A percentile compares a stretch with the other conserved stretches of the same genome.
These are phyloP conservation scores for Drosophila ochracea DNA, from an alignment of 2,888 invertebrate genomes.

Conservation along the genomic window DNA sequence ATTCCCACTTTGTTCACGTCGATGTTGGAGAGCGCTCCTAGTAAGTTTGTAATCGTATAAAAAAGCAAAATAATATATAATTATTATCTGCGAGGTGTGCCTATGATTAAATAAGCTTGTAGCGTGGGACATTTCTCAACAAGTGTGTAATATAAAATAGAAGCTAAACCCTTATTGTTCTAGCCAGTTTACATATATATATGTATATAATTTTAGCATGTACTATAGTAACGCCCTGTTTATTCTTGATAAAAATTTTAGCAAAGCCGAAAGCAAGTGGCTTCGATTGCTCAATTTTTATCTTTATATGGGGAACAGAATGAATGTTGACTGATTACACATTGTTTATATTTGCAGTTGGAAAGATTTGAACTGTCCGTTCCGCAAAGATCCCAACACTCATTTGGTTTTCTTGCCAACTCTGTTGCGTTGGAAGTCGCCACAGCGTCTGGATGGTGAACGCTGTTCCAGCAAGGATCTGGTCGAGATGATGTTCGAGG, in stretches of 20 bases:
- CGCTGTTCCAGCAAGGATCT: slow-evolving; percentile 91
- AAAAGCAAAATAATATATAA: background rate
- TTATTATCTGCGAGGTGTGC: background rate
- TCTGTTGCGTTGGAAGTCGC: slow-evolving; percentile 91
- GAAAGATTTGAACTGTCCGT: slow-evolving; percentile 93
- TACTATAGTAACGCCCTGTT: slow-evolving; percentile 28
- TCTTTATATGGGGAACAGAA: slow-evolving; percentile 19
- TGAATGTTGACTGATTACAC: slow-evolving; percentile 14
- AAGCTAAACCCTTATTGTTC: background rate
- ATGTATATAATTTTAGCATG: background rate
- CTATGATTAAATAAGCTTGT: background rate
- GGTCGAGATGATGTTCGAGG: slow-evolving; percentile 92
- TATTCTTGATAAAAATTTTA: slow-evolving; percentile 43
- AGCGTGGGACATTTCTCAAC: background rate
- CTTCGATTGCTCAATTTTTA: slow-evolving; percentile 30
- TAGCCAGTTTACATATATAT: background rate
- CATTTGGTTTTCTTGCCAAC: slow-evolving; percentile 93
- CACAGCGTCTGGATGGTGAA: slow-evolving; percentile 91
- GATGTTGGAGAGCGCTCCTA: slow-evolving; percentile 91
- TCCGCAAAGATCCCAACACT: slow-evolving; percentile 90
- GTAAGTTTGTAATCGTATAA: slow-evolving; percentile 86
- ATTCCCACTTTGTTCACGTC: slow-evolving; percentile 90
- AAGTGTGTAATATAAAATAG: background rate
- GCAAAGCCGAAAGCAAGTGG: slow-evolving; percentile 22
- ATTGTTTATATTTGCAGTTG: slow-evolving; percentile 88